Base-by-base conservation (phyloP, 2,888 invertebrate species). In the Crossocerus cetratus region DNA sequence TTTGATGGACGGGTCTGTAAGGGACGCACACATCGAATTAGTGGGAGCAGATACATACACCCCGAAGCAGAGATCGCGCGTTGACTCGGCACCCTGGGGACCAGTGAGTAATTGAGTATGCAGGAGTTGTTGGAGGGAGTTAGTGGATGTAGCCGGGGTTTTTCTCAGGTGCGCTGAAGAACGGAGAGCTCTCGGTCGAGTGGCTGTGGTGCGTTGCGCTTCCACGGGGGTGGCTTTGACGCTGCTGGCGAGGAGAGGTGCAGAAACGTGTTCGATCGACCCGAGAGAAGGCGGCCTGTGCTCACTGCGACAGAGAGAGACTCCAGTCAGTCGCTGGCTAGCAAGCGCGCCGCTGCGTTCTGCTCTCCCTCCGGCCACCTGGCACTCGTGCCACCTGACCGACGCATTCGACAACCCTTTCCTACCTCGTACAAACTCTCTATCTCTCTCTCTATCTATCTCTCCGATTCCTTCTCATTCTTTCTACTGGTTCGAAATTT, bases 191-290 rank as follows among this genome's bases (percentile, higher is more conserved):
- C 16, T 16, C 2, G n/a, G 16, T 49, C 14, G 22, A 32, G 3
- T 14, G 59, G 22, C n/a, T 13, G 22, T 44, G 70, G 66, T 76
- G 73, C 69, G 63, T 74, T 71, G 69, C 65, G 64, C 53, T 55
- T 65, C 69, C 53, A 45, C 65, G 65, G 55, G 65, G 75, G 64
- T 68, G 73, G 74, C 42, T 72, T 74, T 61, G 70, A 72, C 69
- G 68, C 58, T 63, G 77, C 69, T 73, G 74, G 72, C 76, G 80
- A 72, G 77, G 76, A 77, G 80, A 75, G 74, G 81, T 79, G 83
- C 81, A 84, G 82, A 82, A 32, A 79, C 69, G 81, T 83, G 86
- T 88, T 87, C 88, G 87, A 88, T 88, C 88, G 88, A 88, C 86
- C 88, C 86, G 81, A 76, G 32, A 32, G 74, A 70, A 77, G 45